Evolutionary conservation across 2,113 vertebrate species (phyloP).

Genomic region (Symphodus melops): DNA sequence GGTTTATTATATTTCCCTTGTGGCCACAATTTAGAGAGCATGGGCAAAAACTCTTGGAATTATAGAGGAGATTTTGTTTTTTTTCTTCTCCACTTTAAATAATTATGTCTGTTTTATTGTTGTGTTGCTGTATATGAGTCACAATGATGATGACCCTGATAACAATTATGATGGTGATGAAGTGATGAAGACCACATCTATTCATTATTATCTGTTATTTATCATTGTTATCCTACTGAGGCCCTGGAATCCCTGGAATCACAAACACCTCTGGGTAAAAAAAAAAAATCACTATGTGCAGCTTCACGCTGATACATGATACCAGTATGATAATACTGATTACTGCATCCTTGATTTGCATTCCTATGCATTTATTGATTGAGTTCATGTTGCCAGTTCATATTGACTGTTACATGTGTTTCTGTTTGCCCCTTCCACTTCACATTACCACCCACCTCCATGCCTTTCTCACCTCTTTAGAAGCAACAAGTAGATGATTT

Average conservation of each 20-base stretch:
- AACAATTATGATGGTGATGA: slow-evolving; percentile 1
- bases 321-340: slow-evolving; percentile 51
- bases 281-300: slow-evolving; percentile 17
- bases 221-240: slow-evolving; percentile 14
- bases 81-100: slow-evolving; percentile 50
- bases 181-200: slow-evolving; percentile 43
- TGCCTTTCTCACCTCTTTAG: slow-evolving; percentile 55
- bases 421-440: slow-evolving; percentile 34
- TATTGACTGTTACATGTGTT: slow-evolving; percentile 69
- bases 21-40: slow-evolving; percentile 30
- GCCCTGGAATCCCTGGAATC: slow-evolving; percentile 30
- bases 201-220: too few relatives aligned
- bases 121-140: slow-evolving; percentile 43
- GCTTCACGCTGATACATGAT: slow-evolving; percentile 44
- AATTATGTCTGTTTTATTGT: slow-evolving; percentile 43
- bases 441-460: slow-evolving; percentile 42
- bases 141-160: background rate
- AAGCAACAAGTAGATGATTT: slow-evolving; percentile 68
- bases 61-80: slow-evolving; percentile 33
- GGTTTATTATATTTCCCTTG: slow-evolving; percentile 49
- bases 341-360: slow-evolving; percentile 72
- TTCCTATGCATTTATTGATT: slow-evolving; percentile 70
- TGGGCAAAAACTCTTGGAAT: slow-evolving; percentile 54
- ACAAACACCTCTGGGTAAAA: slow-evolving; percentile 21
- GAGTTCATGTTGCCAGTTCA: slow-evolving; percentile 75